Evolutionary conservation across 2,797 vertebrate species (phyloP), one percentile per base, ranked within the genome.

Genomic region (Rhinoraja longicauda): DNA sequence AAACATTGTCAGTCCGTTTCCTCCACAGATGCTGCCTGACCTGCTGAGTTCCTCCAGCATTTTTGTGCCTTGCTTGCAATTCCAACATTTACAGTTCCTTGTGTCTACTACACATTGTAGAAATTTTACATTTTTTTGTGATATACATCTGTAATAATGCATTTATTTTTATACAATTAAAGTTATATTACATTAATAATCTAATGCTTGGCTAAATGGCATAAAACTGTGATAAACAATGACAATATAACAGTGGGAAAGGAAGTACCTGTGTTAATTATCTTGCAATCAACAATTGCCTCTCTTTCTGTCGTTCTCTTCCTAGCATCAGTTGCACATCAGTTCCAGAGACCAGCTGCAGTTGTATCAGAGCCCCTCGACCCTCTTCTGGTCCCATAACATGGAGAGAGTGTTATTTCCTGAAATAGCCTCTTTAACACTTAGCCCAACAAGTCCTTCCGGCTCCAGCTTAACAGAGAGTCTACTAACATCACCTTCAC

Each of bases 401-500:
- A 94, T 97, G 96, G 97, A 94, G 94, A 97, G 97, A 88, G 94
- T 97, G 95, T 97, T 98, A 95, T 98, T 96, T 96, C 96, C 98
- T 97, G 97, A 98, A 96, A 97, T 97, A 95, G 98, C 97, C 95
- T 98, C 98, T 94, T 96, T 98, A 96, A 97, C 97, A 93, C 97
- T 98, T 96, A 97, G 97, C 93, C 97, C 97, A 94, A 97, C 97
- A 97, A 98, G 97, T 96, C 98, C 97, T 93, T 97, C 97, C 94
- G 97, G 97, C 94, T 98, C 97, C 96, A 98, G 97, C 97, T 29
- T 97, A 39, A 97, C 97, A 67, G n/a, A 96, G 93, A 97, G 97
- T 94, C 95, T 97, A 94, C 97, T 98, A 97, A 98, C 97, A 94
- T 97, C 96, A 94, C 98, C 97, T 70, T 97, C 97, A 95, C 95